Conservation (phyloP, 2,113 vertebrate species). For the Tiliqua scincoides region DNA sequence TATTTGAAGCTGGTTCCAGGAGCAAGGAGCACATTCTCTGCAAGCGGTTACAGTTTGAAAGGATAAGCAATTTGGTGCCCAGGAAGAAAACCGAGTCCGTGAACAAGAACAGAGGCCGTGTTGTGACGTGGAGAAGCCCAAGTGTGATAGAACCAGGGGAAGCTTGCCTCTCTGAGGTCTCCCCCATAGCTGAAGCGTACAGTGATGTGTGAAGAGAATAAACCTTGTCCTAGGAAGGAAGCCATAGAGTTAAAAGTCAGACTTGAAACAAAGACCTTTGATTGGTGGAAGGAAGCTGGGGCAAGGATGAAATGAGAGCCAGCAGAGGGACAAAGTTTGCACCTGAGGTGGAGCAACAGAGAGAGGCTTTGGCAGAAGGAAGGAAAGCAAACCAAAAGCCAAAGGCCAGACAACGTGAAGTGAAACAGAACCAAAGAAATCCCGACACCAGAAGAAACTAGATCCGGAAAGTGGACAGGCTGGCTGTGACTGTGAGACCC, state of each 20-base stretch:
- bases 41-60: neutral
- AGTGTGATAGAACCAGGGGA: neutral
- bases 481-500: neutral
- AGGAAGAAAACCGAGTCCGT: neutral
- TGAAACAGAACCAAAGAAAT: slow-evolving; percentile 6
- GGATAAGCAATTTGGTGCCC: neutral
- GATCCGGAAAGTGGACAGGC: neutral
- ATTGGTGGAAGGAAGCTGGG: neutral
- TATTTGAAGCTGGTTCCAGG: neutral
- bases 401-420: slow-evolving; percentile 8
- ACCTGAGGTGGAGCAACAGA: neutral
- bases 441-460: neutral
- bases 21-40: neutral
- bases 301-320: neutral
- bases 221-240: neutral
- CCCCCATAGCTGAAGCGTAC: neutral
- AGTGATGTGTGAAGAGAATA: neutral
- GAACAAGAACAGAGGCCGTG: neutral
- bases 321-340: neutral
- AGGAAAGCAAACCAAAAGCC: neutral
- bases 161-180: neutral
- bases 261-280: neutral
- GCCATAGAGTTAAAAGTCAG: neutral
- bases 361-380: slow-evolving; percentile 34
- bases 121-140: too few species aligned